A percentile compares a stretch with the other conserved stretches of the same genome.
Conservation (phyloP, 2,113 vertebrate genomes). For the Diadophis punctatus region DNA sequence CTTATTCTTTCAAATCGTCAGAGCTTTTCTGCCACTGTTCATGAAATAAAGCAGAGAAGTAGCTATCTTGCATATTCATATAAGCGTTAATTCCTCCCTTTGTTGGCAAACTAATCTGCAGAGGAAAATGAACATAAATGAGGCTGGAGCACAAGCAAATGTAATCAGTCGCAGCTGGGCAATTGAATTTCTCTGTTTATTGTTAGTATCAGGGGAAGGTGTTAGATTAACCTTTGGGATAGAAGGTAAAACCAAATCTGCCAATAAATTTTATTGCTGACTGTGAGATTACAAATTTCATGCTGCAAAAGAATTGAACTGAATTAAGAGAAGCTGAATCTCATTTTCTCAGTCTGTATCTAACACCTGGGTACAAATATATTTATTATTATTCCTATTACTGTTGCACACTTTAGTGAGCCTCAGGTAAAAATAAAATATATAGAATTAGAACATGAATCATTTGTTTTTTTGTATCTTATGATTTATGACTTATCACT, state of each 20-base stretch:
- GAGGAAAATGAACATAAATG: not conserved
- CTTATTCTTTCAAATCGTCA: not conserved
- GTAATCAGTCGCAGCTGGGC: not conserved
- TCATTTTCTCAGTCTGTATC: not conserved
- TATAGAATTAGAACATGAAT: not conserved
- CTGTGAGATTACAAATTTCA: not conserved
- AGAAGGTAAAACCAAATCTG: not conserved
- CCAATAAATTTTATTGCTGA: not conserved
- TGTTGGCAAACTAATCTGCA: not conserved
- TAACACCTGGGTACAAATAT: not conserved
- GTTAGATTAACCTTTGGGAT: not conserved
- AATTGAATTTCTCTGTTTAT: slow-evolving; percentile 4
- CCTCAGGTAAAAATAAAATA: not conserved
- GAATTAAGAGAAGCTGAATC: not conserved
- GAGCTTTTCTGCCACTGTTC: not conserved
- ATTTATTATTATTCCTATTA: not conserved
- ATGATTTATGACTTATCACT: not conserved
- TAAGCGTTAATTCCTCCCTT: not conserved
- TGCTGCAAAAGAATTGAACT: not conserved
- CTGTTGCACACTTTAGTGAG: not conserved
- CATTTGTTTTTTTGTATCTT: not conserved
- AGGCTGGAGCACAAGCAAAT: not conserved
- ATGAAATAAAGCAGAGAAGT: not conserved
- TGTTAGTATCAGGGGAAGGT: not conserved
- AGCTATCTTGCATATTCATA: not conserved